Evolutionary conservation across 2,113 vertebrate species (phyloP).

Genomic region (Synchiropus splendidus): DNA sequence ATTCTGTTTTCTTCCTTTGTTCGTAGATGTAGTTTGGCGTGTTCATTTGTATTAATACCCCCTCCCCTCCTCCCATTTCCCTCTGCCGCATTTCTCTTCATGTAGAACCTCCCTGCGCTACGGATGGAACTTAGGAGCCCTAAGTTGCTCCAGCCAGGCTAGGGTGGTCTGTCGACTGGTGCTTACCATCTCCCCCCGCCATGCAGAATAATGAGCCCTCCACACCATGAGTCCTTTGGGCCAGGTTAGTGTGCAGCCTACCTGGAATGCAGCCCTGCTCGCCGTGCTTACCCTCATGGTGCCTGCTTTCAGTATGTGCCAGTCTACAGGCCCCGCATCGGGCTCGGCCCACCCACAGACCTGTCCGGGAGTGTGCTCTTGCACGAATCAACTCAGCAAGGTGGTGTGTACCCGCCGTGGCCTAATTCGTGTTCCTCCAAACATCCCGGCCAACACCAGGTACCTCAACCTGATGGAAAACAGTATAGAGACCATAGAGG

Average conservation of each 20-base stretch:
- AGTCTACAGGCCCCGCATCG: conserved; percentile 56
- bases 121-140: conserved; percentile 82
- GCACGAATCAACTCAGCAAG: conserved; percentile 95
- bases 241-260: conserved; percentile 94
- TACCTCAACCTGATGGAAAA: conserved; percentile 99
- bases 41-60: conserved; percentile 44
- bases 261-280: conserved; percentile 87
- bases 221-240: conserved; percentile 98
- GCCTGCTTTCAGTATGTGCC: conserved; percentile 81
- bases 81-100: conserved; percentile 35
- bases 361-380: conserved; percentile 92
- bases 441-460: conserved; percentile 88
- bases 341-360: conserved; percentile 79
- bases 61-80: conserved; percentile 35
- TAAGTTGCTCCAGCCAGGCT: conserved; percentile 82
- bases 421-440: conserved; percentile 82
- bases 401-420: conserved; percentile 93
- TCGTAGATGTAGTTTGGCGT: conserved; percentile 30
- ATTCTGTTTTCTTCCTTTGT: conserved; percentile 39
- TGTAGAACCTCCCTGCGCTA: conserved; percentile 59
- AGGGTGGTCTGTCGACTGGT: conserved; percentile 78
- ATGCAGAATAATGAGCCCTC: conserved; percentile 98
- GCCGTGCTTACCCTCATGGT: conserved; percentile 85
- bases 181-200: conserved; percentile 79
- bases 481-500: conserved; percentile 93